Conservation (phyloP, 1,140 invertebrate genomes). For the Aleiodes sp. region DNA sequence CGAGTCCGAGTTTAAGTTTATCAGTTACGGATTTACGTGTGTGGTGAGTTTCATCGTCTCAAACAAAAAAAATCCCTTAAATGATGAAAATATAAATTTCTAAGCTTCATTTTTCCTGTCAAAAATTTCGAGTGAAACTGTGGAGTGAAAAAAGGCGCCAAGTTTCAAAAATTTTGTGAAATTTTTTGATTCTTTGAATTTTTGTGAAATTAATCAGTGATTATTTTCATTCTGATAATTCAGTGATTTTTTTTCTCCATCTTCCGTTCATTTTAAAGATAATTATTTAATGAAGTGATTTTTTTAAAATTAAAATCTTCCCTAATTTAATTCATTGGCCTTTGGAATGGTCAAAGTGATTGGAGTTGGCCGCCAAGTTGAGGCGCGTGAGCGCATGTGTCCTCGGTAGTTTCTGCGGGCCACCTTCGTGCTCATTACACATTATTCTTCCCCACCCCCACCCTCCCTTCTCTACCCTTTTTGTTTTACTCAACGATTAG, state of each 20-base stretch:
- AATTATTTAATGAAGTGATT: neutral
- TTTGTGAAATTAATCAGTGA: slow-evolving; percentile 20
- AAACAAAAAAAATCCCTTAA: neutral
- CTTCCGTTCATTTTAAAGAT: neutral
- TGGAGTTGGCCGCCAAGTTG: slow-evolving; percentile 8
- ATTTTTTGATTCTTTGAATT: too few species aligned
- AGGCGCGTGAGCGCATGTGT: slow-evolving; percentile 4
- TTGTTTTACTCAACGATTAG: neutral
- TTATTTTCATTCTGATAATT: neutral
- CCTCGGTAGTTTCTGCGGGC: neutral
- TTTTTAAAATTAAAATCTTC: too few species aligned
- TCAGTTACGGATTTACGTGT: slow-evolving; percentile 7
- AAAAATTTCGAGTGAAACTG: slow-evolving; percentile 7
- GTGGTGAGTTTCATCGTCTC: slow-evolving; percentile 16
- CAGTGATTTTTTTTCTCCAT: neutral
- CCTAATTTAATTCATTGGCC: slow-evolving; percentile 6
- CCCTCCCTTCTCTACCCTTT: neutral
- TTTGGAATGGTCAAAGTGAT: neutral
- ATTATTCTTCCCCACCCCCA: neutral
- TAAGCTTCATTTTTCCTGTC: neutral
- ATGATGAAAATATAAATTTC: neutral
- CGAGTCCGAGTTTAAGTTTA: slow-evolving; percentile 21
- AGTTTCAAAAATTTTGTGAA: neutral
- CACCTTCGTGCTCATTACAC: neutral
- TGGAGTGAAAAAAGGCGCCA: neutral